Base-by-base conservation (phyloP, 2,797 vertebrate species). In the Cyclopterus lumpus region DNA sequence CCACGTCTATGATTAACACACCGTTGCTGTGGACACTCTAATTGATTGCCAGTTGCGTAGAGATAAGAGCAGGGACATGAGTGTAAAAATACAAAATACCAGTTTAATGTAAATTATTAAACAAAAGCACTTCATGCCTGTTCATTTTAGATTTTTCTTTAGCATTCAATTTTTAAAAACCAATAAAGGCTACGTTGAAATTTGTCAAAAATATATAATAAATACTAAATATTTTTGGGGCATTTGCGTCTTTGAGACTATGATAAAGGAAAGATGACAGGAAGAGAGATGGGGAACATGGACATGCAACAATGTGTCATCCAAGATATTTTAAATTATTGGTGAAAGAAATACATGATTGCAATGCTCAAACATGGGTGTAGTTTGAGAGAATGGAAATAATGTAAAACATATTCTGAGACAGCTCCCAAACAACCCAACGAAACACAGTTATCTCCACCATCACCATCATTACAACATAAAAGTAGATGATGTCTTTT, bases 41-140 rank as follows among this genome's bases (percentile, higher is more conserved):
- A 40, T 42, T 20, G 16, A 46, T 8, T 46, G 44, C 44, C 18
- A 46, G 44, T 46, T 46, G 9, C 44, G 18, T 46, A 20, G 44
- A 18, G 20, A 18, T 46, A 46, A 18, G 42, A 22, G 22, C n/a
- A n/a, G n/a, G n/a, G 36, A 11, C 38, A 38, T 38, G 14, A 46
- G 28, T 28, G 11, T 38, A 68, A 28, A 61, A 32, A 73, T 38
- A 38, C 48, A 60, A 51, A n/a, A n/a, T n/a, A n/a, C 48, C 20
- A 66, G 48, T 53, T 8, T 48, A 24, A 15, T 72, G 24, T 40
- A 28, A 69, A 42, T 51, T n/a, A 8, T 30, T 55, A 55, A 36
- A n/a, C 20, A 40, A 49, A 57, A 51, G 12, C 24, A 30, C 18
- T n/a, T n/a, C n/a, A n/a, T n/a, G n/a, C n/a, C n/a, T n/a, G n/a